Base-by-base conservation (phyloP, 1,140 invertebrate genomes). In the Planococcus citri region DNA sequence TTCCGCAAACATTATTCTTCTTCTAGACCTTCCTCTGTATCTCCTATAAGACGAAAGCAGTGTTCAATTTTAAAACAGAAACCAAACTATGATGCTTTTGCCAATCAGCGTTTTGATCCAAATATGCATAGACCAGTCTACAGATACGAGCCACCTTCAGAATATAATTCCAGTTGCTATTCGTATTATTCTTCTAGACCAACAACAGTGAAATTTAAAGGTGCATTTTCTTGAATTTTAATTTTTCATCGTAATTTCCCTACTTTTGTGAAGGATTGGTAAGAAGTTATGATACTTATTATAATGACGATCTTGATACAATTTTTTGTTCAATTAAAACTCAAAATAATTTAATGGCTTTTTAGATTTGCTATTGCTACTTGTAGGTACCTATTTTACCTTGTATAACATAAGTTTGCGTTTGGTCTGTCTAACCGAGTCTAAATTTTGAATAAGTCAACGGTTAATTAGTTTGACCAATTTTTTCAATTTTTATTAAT, bases 151-250 rank as follows among this genome's bases (percentile, higher is more conserved):
- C 89, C 89, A 27, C 41, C 61, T 37, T 20, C 10, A 1, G 33
- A 37, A 69, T 37, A 51, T 17, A 33, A 72, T 72, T 68, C 60
- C 25, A 37, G 33, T 6, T n/a, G 51, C 71, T 68, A 17, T n/a
- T 57, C 68, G 1, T 68, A 64, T 37, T 71, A 71, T 71, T 70
- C 71, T 20, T 22, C 80, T 68, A 81, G 82, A 70, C 80, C 82
- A 77, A 84, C 87, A 73, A 85, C 85, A 70, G 87, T 89, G 76
- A 88, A 84, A 73, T 90, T 89, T 76, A 84, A 89, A 89, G 87
- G 88, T 89, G 84, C 82, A 80, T 73, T 74, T 73, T 71, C 69
- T 75, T 37, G 6, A 37, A 33, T 20, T 20, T 20, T 76, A 71
- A 68, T 72, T 71, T 29, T 21, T 60, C 24, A n/a, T 57, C 27